Evolutionary conservation across 2,888 invertebrate genomes (phyloP).

Genomic region (Cancer borealis): DNA sequence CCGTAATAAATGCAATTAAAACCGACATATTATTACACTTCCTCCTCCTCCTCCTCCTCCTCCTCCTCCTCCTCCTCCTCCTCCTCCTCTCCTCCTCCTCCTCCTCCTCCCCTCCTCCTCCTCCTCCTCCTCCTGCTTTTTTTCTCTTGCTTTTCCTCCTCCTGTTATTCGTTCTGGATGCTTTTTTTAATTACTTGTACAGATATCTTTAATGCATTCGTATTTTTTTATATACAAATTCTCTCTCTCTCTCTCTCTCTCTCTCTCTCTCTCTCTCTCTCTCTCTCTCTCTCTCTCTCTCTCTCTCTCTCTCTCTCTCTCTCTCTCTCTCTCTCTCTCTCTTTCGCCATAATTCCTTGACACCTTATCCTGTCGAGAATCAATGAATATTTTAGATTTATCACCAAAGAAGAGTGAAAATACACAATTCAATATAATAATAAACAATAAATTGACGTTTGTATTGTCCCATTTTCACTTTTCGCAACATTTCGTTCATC

Average conservation of each 20-base stretch:
- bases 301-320: slow-evolving; percentile 42
- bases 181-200: not conserved
- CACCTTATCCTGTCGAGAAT: not conserved
- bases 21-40: not conserved
- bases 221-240: not conserved
- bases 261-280: slow-evolving; percentile 33
- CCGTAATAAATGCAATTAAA: not conserved
- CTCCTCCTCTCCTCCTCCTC: no score
- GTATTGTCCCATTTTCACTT: no score
- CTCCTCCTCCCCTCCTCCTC: not conserved
- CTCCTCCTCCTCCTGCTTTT: not conserved
- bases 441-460: no score
- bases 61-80: not conserved
- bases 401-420: no score
- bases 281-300: slow-evolving; percentile 16
- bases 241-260: not conserved
- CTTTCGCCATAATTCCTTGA: not conserved
- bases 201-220: not conserved
- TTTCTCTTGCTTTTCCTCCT: not conserved
- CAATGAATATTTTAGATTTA: no score
- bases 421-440: no score
- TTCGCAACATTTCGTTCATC: no score
- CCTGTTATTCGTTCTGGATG: no score
- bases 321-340: slow-evolving; percentile 14
- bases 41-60: not conserved